A percentile compares a stretch with the other conserved stretches of the same genome.
phyloP scores from a whole-genome alignment of 2,797 vertebrate species.

The Typhlichthys subterraneus region DNA sequence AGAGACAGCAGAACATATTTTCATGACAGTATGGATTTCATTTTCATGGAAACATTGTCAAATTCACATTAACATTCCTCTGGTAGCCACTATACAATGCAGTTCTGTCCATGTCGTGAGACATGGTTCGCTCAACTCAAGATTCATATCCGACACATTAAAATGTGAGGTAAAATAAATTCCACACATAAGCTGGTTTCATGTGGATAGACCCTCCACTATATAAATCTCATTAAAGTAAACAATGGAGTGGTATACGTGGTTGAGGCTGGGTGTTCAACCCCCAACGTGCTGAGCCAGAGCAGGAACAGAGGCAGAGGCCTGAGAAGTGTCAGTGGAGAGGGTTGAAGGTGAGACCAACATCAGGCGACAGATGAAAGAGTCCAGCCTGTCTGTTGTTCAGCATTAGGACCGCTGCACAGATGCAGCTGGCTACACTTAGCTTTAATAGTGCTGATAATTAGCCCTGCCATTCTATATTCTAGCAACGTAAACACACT shows the following conservation, averaged over 20 bases:
- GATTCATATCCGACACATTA: neutral
- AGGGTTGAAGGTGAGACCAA: slow-evolving; percentile 60
- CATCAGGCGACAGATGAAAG: slow-evolving; percentile 76
- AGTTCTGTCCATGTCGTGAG: slow-evolving; percentile 10
- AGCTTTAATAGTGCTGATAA: slow-evolving; percentile 82
- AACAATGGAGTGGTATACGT: neutral
- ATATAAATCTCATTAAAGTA: slow-evolving; percentile 2
- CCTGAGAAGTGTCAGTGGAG: slow-evolving; percentile 24
- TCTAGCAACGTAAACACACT: slow-evolving; percentile 76
- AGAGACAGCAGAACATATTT: no score
- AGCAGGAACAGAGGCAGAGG: neutral
- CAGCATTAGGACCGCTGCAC: slow-evolving; percentile 73
- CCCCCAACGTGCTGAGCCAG: neutral
- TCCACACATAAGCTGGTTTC: neutral
- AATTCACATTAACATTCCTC: no score
- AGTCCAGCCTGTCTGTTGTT: slow-evolving; percentile 72
- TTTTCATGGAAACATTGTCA: no score
- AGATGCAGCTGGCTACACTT: slow-evolving; percentile 82
- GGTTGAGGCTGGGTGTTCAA: no score
- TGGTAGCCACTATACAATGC: no score
- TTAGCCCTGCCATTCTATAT: slow-evolving; percentile 77
- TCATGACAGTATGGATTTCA: no score
- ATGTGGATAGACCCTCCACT: neutral
- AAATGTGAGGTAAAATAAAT: neutral
- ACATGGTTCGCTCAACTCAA: slow-evolving; percentile 26